These are phyloP conservation scores for Larimichthys polyactis DNA, from an alignment of 2,113 vertebrate genomes.

Conservation along the genomic window DNA sequence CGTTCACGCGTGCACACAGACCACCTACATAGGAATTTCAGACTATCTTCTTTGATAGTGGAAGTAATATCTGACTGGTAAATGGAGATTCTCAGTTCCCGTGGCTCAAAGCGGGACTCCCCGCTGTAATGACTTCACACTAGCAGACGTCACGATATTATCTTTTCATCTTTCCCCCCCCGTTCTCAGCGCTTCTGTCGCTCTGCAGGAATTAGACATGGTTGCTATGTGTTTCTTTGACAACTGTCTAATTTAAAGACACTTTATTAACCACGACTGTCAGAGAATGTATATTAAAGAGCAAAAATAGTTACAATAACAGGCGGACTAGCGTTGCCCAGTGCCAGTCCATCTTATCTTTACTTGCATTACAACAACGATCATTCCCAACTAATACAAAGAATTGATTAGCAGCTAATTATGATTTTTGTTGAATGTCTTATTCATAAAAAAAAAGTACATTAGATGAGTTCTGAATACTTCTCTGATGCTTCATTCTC, in stretches of 20 bases:
- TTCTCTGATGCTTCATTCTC: too few species aligned
- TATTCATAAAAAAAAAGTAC: background rate
- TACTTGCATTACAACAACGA: background rate
- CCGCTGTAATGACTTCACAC: conserved; percentile 43
- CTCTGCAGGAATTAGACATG: conserved; percentile 2
- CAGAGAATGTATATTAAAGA: conserved; percentile 1
- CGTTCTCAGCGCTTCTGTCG: background rate
- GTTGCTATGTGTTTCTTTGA: background rate
- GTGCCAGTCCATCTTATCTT: too few species aligned
- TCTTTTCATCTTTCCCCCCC: conserved; percentile 25
- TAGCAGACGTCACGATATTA: conserved; percentile 26
- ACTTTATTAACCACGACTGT: conserved; percentile 11
- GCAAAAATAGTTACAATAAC: background rate
- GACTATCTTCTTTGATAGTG: conserved; percentile 44
- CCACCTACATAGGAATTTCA: conserved; percentile 52
- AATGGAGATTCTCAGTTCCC: conserved; percentile 49
- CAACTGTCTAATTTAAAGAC: conserved; percentile 3
- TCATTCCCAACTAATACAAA: background rate
- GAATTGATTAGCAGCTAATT: too few species aligned
- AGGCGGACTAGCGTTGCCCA: background rate
- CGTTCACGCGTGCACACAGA: background rate
- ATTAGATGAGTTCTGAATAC: background rate
- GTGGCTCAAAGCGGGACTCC: conserved; percentile 24
- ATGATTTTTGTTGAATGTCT: background rate
- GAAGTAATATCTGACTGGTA: conserved; percentile 45